Evolutionary conservation across 2,888 invertebrate genomes (phyloP).

Genomic region (Brachyopa scutellaris): DNA sequence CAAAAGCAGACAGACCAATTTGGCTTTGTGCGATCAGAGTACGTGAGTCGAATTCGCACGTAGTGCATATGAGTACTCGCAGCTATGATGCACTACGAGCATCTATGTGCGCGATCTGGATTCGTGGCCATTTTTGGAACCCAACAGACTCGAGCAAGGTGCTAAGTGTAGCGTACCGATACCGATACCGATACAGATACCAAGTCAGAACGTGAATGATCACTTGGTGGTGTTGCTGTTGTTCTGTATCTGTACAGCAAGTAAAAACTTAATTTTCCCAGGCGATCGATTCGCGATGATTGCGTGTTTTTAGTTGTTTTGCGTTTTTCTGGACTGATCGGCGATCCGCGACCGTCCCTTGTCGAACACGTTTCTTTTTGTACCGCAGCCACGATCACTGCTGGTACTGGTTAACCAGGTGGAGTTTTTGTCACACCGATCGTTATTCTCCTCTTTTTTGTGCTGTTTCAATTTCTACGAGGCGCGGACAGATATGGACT

Average conservation of each 20-base stretch:
- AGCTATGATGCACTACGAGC: conserved; percentile 26
- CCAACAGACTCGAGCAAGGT: conserved; percentile 52
- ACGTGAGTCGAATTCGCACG: conserved; percentile 71
- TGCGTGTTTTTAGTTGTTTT: conserved; percentile 70
- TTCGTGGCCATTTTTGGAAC: conserved; percentile 70
- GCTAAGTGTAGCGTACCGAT: conserved; percentile 68
- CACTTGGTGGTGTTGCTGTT: no score
- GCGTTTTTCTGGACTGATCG: conserved; percentile 28
- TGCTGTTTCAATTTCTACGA: conserved; percentile 23
- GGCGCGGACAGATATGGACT: conserved; percentile 57
- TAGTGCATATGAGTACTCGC: no score
- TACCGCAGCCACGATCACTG: conserved; percentile 45
- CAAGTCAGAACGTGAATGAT: no score
- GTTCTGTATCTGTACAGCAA: background rate
- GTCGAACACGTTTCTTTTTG: conserved; percentile 62
- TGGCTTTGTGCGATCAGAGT: conserved; percentile 62
- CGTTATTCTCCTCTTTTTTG: background rate
- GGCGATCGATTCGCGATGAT: conserved; percentile 72
- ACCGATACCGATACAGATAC: no score
- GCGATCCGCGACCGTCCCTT: conserved; percentile 55
- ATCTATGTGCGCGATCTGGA: conserved; percentile 63
- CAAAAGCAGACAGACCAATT: conserved; percentile 52
- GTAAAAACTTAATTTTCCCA: conserved; percentile 72
- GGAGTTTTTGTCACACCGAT: conserved; percentile 56
- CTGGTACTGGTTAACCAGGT: conserved; percentile 48